Conservation (phyloP, 2,888 invertebrate species). For the Pseudococcus longispinus region DNA sequence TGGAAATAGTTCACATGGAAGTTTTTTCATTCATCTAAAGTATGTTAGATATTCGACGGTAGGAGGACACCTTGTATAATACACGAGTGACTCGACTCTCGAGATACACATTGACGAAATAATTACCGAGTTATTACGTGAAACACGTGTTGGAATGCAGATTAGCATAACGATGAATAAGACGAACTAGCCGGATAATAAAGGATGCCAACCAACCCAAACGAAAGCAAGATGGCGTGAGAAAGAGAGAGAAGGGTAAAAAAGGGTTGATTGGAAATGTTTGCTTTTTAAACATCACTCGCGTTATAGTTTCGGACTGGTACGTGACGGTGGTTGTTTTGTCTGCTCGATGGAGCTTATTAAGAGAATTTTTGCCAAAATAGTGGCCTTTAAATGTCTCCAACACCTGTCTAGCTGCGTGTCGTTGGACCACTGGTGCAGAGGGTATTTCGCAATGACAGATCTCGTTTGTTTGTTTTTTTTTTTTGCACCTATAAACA, state of each 20-base stretch:
- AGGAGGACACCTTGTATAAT: background rate
- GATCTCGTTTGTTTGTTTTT: background rate
- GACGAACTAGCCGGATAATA: background rate
- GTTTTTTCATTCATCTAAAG: background rate
- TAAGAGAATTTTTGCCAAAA: background rate
- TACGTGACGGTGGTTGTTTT: background rate
- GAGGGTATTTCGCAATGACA: background rate
- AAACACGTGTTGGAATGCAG: conserved; percentile 17
- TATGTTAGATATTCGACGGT: background rate
- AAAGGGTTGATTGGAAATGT: conserved; percentile 5
- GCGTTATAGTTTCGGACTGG: background rate
- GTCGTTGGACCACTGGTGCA: background rate
- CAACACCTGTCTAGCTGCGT: background rate
- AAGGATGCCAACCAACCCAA: background rate
- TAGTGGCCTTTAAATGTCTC: background rate
- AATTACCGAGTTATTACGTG: background rate
- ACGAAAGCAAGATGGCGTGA: background rate
- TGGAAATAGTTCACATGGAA: background rate
- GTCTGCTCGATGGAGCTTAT: background rate
- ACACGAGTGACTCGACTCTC: background rate
- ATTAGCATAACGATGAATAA: conserved; percentile 11
- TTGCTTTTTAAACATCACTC: background rate
- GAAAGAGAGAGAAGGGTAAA: background rate
- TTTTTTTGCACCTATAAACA: background rate
- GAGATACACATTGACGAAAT: background rate